Conservation (phyloP, 1,140 invertebrate species). For the Centruroides sculpturatus region DNA sequence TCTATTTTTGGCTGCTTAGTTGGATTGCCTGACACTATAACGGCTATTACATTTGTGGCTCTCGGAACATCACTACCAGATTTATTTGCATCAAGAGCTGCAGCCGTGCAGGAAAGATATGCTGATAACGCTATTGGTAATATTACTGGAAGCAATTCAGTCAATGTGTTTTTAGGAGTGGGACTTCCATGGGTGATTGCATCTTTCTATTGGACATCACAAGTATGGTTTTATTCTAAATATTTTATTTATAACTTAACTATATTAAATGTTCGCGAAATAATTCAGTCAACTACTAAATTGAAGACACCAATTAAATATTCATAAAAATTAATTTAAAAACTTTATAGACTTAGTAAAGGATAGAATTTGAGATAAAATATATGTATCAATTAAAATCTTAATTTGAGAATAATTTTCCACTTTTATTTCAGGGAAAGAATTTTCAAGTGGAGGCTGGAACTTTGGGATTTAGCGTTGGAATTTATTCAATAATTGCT, state of each 20-base stretch:
- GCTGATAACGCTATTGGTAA: conserved; percentile 39
- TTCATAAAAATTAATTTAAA: too few relatives aligned
- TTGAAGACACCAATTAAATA: too few relatives aligned
- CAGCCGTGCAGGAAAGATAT: conserved; percentile 32
- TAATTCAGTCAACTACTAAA: too few relatives aligned
- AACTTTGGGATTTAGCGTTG: conserved; percentile 40
- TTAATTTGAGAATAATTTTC: too few relatives aligned
- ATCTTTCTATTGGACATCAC: conserved; percentile 36
- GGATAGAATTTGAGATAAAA: too few relatives aligned
- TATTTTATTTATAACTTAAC: too few relatives aligned
- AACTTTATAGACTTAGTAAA: too few relatives aligned
- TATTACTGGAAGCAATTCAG: conserved; percentile 37
- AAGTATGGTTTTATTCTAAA: conserved; percentile 25
- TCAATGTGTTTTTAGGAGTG: conserved; percentile 49
- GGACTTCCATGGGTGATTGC: conserved; percentile 48
- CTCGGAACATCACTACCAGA: conserved; percentile 55
- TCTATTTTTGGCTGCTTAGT: conserved; percentile 47
- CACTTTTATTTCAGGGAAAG: conserved; percentile 30
- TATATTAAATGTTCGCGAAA: too few relatives aligned
- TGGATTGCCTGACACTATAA: conserved; percentile 39
- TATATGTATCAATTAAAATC: too few relatives aligned
- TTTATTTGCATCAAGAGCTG: conserved; percentile 39
- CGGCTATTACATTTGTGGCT: conserved; percentile 54
- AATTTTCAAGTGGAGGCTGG: conserved; percentile 37
- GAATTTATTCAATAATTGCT: conserved; percentile 37